Evolutionary conservation across 2,797 vertebrate species (phyloP).

Genomic region (Ceryle rudis): DNA sequence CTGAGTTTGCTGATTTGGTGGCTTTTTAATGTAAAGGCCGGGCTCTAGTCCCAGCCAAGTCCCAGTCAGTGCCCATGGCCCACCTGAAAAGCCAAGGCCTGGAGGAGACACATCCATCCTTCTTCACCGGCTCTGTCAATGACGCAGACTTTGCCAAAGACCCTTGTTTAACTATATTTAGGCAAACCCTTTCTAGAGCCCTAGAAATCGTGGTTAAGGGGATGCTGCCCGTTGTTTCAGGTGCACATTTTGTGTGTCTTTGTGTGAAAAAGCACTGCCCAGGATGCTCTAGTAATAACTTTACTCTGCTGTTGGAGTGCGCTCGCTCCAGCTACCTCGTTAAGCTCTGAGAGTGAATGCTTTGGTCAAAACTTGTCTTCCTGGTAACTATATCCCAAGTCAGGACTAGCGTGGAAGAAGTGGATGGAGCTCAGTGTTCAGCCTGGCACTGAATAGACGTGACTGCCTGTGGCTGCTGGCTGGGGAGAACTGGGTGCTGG

Average conservation of each 20-base stretch:
- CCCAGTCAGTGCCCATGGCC: rapidly evolving
- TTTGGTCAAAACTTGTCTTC: background rate
- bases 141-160: background rate
- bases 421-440: rapidly evolving
- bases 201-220: background rate
- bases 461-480: rapidly evolving
- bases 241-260: background rate
- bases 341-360: background rate
- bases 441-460: rapidly evolving
- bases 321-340: background rate
- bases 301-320: rapidly evolving
- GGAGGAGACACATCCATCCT: background rate
- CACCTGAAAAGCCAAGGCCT: background rate
- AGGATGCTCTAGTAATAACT: background rate
- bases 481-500: rapidly evolving
- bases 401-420: rapidly evolving
- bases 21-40: background rate
- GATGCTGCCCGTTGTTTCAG: background rate
- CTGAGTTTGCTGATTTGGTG: background rate
- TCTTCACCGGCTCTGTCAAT: background rate
- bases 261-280: background rate
- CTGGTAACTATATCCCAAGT: background rate
- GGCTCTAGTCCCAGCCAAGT: background rate
- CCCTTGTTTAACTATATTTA: background rate
- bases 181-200: background rate